Evolutionary conservation across 1,140 invertebrate genomes (phyloP).

Genomic region (Drosophila kanapiae): DNA sequence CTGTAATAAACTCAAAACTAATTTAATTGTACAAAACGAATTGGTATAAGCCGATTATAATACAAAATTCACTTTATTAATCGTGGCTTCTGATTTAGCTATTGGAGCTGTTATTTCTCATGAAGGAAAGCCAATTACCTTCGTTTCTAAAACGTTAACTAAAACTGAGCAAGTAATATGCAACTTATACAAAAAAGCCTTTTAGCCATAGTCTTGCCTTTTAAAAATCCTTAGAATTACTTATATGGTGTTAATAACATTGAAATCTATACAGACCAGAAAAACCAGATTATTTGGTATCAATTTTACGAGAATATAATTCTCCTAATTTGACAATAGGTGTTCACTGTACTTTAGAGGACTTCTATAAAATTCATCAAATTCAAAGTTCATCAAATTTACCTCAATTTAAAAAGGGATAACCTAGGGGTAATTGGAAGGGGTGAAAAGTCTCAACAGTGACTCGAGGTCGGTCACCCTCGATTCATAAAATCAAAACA

Average conservation of each 20-base stretch:
- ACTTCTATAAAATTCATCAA: too few species aligned
- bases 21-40: not conserved
- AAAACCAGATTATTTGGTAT: not conserved
- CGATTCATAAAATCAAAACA: too few species aligned
- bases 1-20: not conserved
- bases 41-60: not conserved
- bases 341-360: slow-evolving; percentile 4
- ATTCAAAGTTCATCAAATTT: too few species aligned
- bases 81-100: not conserved
- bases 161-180: not conserved
- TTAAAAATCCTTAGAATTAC: not conserved
- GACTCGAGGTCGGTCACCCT: too few species aligned
- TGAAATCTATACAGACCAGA: not conserved
- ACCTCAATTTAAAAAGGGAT: too few species aligned
- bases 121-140: not conserved
- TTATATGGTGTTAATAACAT: not conserved
- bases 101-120: slow-evolving; percentile 13
- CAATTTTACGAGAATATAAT: not conserved
- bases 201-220: not conserved
- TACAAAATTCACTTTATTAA: not conserved
- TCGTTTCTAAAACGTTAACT: not conserved
- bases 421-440: too few species aligned
- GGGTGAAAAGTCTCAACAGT: too few species aligned
- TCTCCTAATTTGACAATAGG: not conserved
- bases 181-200: not conserved